Base-by-base conservation (phyloP, 2,888 invertebrate genomes). In the Panzeria rudis region DNA sequence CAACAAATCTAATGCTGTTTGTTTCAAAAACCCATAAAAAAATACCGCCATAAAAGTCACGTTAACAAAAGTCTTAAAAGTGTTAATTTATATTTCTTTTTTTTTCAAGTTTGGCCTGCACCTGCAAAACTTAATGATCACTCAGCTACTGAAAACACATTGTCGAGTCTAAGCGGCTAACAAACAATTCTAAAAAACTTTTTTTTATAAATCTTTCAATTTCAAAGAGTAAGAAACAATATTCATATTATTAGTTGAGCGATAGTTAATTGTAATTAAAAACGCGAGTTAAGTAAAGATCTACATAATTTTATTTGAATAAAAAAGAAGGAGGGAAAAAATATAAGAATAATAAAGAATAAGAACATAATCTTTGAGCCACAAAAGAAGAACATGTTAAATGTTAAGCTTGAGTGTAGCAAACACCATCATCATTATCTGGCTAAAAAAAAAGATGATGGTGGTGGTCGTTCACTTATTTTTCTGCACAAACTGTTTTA, bases 181-280 rank as follows among this genome's bases (percentile, higher is more conserved):
- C 38, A 38, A 17, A 1, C 25, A 38, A 64, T 62, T 52, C 52
- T 25, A 72, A 20, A 72, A 25, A 47, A 56, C 8, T n/a, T 20
- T 38, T 50, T n/a, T 20, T 38, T 35, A 47, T 17, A n/a, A 32
- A 23, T n/a, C 25, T n/a, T 54, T 35, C 54, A 32, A 9, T 50
- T 25, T 44, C 29, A 54, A 59, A 52, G 44, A 20, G 13, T 47
- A 20, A 71, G 25, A 54, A 82, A 64, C 54, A 64, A 83, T 69
- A 56, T 62, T 71, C 73, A 68, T 77, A 52, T 78, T 71, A 78
- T 73, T 73, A 78, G 38, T 72, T 68, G 23, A 56, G 56, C 52
- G 84, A 78, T 69, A 64, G 77, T 78, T 56, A 47, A 54, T 69
- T 73, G 85, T 85, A 85, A 85, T 85, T 85, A 85, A 78, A 78